A percentile compares a stretch with the other conserved stretches of the same genome.
phyloP scores from a whole-genome alignment of 2,888 invertebrate genomes.

The Gastracanthus pulcherrimus region DNA sequence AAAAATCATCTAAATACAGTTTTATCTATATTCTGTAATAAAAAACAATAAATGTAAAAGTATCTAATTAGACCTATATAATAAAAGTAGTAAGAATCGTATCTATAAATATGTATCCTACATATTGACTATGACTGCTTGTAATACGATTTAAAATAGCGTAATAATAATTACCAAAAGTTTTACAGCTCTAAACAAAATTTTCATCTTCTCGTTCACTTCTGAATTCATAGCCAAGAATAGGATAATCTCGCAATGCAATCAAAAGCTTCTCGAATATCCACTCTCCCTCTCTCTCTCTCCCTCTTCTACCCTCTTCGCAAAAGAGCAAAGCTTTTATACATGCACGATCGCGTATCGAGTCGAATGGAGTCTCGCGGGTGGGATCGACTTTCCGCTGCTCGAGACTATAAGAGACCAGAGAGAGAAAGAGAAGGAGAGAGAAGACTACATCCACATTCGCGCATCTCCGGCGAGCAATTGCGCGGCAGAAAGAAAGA shows the following conservation, averaged over 20 bases:
- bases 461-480: conserved; percentile 15
- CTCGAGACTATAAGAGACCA: background rate
- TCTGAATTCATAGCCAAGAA: background rate
- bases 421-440: conserved; percentile 6
- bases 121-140: too few relatives aligned
- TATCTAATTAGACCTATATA: too few relatives aligned
- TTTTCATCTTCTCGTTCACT: background rate
- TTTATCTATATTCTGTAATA: too few relatives aligned
- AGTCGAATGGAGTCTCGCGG: conserved; percentile 19
- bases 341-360: conserved; percentile 31
- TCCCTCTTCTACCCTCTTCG: too few relatives aligned
- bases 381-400: background rate
- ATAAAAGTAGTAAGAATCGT: too few relatives aligned
- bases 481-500: conserved; percentile 46
- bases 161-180: background rate
- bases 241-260: background rate
- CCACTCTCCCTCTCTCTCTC: background rate
- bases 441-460: conserved; percentile 3
- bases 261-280: background rate
- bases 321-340: conserved; percentile 20
- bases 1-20: too few relatives aligned
- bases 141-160: too few relatives aligned
- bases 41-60: too few relatives aligned
- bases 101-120: too few relatives aligned
- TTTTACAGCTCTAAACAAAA: background rate